Conservation (phyloP, 2,888 invertebrate species). For the Idaea aversata region DNA sequence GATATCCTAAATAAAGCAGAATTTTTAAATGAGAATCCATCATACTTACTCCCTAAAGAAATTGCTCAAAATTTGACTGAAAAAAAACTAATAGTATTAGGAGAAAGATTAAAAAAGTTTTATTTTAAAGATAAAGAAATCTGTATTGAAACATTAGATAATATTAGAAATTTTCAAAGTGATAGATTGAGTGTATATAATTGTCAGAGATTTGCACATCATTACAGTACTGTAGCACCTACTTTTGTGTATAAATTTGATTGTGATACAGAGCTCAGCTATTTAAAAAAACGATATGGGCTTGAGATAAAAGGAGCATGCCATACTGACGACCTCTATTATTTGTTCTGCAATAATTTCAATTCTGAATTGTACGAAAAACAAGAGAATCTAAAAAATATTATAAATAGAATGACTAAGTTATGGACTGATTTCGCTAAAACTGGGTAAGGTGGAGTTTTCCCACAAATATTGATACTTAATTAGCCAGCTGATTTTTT, state of each 20-base stretch:
- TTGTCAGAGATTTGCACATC: conserved; percentile 43
- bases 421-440: conserved; percentile 42
- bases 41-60: conserved; percentile 46
- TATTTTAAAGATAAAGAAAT: conserved; percentile 43
- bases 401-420: conserved; percentile 56
- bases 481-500: not conserved
- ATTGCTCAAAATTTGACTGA: conserved; percentile 35
- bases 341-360: conserved; percentile 56
- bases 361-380: conserved; percentile 48
- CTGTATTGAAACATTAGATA: conserved; percentile 29
- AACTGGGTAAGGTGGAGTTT: conserved; percentile 9
- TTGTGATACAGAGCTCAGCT: conserved; percentile 48
- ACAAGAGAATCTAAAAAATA: conserved; percentile 44
- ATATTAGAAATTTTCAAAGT: conserved; percentile 37
- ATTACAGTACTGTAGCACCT: conserved; percentile 36
- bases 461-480: not conserved
- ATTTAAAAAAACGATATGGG: conserved; percentile 38
- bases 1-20: conserved; percentile 38
- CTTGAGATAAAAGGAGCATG: conserved; percentile 51
- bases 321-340: conserved; percentile 71
- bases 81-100: conserved; percentile 39
- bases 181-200: conserved; percentile 47
- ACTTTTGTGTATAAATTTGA: conserved; percentile 51
- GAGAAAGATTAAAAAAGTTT: conserved; percentile 42
- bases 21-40: conserved; percentile 38